Evolutionary conservation across 1,140 invertebrate species (phyloP).

Genomic region (Caenorhabditis inopinata): DNA sequence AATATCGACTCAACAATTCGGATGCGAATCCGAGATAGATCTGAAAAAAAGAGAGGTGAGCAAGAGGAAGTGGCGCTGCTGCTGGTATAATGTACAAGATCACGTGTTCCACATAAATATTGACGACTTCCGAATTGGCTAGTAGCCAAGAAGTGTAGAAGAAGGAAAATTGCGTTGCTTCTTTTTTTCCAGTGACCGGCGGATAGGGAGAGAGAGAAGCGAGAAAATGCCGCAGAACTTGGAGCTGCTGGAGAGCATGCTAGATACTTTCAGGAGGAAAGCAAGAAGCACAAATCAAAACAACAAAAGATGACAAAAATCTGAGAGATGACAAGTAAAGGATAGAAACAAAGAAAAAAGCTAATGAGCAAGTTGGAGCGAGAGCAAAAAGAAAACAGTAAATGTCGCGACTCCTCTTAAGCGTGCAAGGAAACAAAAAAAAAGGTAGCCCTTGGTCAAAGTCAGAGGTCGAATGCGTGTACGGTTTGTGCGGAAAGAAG

Average conservation of each 20-base stretch:
- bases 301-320: neutral
- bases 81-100: neutral
- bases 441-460: neutral
- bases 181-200: neutral
- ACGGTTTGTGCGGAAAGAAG: neutral
- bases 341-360: neutral
- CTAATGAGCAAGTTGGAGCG: neutral
- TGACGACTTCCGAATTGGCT: no score
- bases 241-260: neutral
- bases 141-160: no score
- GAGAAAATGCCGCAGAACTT: neutral
- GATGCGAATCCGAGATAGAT: no score
- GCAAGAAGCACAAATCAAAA: constrained; percentile 7
- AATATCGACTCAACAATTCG: no score
- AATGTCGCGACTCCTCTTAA: neutral
- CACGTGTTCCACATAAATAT: neutral
- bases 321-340: neutral
- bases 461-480: neutral
- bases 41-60: neutral
- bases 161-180: neutral
- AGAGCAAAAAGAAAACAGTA: neutral
- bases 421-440: neutral
- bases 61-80: no score
- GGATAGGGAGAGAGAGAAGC: no score
- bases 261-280: neutral